Evolutionary conservation across 2,797 vertebrate genomes (phyloP), one percentile per base, ranked within the genome.

Genomic region (Poecilia gillii): DNA sequence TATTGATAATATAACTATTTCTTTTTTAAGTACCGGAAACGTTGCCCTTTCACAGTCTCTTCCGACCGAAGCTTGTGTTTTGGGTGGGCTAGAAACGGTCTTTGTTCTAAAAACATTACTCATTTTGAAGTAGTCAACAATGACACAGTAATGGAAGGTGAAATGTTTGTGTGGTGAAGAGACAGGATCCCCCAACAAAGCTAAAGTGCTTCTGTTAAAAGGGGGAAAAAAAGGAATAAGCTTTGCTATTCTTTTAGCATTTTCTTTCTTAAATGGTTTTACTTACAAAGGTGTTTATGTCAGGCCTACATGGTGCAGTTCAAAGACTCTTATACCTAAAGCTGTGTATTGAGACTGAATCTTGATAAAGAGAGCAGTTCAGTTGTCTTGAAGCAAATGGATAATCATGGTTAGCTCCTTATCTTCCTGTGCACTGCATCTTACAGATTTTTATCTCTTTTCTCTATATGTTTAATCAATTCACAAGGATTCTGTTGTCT

Each of bases 1-100:
- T 51, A 23, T 51, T 51, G 76, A 55, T 4, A 28, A 51, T 59
- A 75, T 66, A 12, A 8, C 16, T 45, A 80, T 62, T 62, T 59
- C 18, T 41, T 74, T 51, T 64, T n/a, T 0, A 20, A 57, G 62
- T 64, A 55, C 14, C 6, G 31, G 8, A 62, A 62, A 62, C 31
- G 2, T 18, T 39, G 2, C 33, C 16, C 31, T 36, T 64, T 18
- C 31, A 36, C 28, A 64, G 16, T 64, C 59, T 62, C 13, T 31
- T 62, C 3, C 16, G 59, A 36, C 31, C 14, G 14, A 33, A 3
- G 28, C 62, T 66, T 18, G 7, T 39, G 33, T 23, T 66, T 64
- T 64, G 59, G 59, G 6, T 33, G 33, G 2, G 16, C 18, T 20
- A 7, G 31, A 64, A 64, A 64, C 7, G 2, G 12, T 14, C 28